These are phyloP conservation scores for Macquaria ambigua DNA, from an alignment of 2,113 vertebrate species.

Conservation along the genomic window DNA sequence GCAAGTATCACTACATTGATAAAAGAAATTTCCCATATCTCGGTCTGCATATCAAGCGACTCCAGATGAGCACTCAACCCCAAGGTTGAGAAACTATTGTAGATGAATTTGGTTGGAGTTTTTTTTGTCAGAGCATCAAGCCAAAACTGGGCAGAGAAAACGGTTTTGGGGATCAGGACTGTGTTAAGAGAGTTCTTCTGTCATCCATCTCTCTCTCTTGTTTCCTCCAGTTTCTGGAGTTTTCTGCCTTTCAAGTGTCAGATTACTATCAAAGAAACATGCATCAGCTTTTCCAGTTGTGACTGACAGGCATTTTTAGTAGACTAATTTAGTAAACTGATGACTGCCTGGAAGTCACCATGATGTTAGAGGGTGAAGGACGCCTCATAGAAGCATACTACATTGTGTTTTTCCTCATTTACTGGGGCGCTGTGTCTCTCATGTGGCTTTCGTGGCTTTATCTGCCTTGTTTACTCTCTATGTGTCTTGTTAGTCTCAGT, in stretches of 20 bases:
- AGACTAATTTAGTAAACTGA: not conserved
- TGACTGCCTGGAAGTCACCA: not conserved
- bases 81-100: constrained; percentile 19
- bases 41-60: not conserved
- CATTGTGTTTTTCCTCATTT: not conserved
- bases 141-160: constrained; percentile 11
- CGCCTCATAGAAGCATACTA: not conserved
- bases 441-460: constrained; percentile 20
- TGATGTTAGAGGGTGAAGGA: not conserved
- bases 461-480: constrained; percentile 2
- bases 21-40: not conserved
- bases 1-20: too few relatives aligned
- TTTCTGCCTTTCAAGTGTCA: not conserved
- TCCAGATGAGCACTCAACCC: not conserved
- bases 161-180: not conserved
- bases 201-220: not conserved
- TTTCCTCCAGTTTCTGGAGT: not conserved
- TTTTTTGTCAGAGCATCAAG: not conserved
- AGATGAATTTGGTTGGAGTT: not conserved
- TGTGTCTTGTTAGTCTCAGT: constrained; percentile 23
- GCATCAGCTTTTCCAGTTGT: not conserved
- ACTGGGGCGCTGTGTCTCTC: not conserved
- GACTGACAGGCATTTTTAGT: not conserved
- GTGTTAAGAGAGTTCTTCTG: not conserved
- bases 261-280: constrained; percentile 5